Evolutionary conservation across 2,113 vertebrate genomes (phyloP).

Genomic region (Cinclus cinclus): DNA sequence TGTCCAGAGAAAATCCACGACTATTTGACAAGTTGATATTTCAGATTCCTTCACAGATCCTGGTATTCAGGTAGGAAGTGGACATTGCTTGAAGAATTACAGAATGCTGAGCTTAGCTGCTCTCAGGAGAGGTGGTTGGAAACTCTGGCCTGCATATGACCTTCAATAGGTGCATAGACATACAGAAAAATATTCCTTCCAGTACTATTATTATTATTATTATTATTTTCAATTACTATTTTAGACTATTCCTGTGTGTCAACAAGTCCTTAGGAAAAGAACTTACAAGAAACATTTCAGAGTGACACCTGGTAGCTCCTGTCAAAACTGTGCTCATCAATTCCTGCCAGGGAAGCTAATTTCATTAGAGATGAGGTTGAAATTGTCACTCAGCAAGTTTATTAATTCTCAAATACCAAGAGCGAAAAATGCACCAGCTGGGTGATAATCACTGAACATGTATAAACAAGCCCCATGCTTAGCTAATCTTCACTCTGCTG

Average conservation of each 20-base stretch:
- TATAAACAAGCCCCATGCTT: constrained; percentile 10
- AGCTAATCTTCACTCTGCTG: constrained; percentile 2
- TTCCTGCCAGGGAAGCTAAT: constrained; percentile 19
- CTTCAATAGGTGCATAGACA: not conserved
- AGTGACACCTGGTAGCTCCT: constrained; percentile 24
- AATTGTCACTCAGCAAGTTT: constrained; percentile 53
- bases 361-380: constrained; percentile 34
- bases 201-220: too few species aligned
- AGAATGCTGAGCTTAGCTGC: not conserved
- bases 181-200: not conserved
- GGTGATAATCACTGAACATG: constrained; percentile 1
- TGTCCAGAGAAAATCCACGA: not conserved
- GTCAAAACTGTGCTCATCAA: constrained; percentile 20
- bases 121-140: not conserved
- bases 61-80: not conserved
- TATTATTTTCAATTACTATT: not conserved
- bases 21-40: not conserved
- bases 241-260: not conserved
- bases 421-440: constrained; percentile 29
- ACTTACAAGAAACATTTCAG: not conserved
- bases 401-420: constrained; percentile 52
- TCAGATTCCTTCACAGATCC: not conserved
- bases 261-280: not conserved
- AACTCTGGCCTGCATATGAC: not conserved
- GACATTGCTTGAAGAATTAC: not conserved